Evolutionary conservation across 2,113 vertebrate species (phyloP), one percentile per base, ranked within the genome.

Genomic region (Lipophrys pholis): DNA sequence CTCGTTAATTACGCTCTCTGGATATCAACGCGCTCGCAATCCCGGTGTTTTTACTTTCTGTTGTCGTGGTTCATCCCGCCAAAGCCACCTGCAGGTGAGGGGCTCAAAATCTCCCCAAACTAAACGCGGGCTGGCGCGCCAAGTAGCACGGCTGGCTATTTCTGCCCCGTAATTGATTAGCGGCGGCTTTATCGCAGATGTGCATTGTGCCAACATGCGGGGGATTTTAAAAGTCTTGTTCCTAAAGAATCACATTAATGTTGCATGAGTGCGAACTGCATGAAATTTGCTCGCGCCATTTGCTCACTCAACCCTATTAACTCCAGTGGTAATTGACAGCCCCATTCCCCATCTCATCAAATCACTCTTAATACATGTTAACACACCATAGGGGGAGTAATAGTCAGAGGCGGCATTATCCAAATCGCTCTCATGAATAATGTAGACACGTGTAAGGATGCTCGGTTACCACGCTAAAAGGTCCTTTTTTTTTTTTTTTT

Each of bases 331-430:
- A 86, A 89, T 82, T 62, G 75, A 87, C 86, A 78, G 71, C 58
- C 79, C 81, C 78, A 72, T 83, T 85, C 62, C 54, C 76, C 69
- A 76, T 86, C 88, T 90, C 82, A 82, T 85, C 88, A 90, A 82
- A 91, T 91, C 84, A 86, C 68, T 80, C 62, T 84, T 89, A 90
- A 87, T 83, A 86, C 82, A 89, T 87, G 90, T 91, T 90, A 89
- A 87, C 88, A 87, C 83, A 88, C 82, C 83, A 85, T 85, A 83
- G 83, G 87, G 69, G 74, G 67, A 81, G 77, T 83, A 86, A 87
- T 85, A 89, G 84, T 89, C 64, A 63, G 80, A 76, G 76, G 81
- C 80, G 78, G 74, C 88, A 87, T 91, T 89, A 90, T 87, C 82
- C 82, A 88, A 81, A 88, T 90, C 69, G 51, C 71, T 63, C 81